Evolutionary conservation across 2,113 vertebrate genomes (phyloP).

Genomic region (Cebidichthys violaceus): DNA sequence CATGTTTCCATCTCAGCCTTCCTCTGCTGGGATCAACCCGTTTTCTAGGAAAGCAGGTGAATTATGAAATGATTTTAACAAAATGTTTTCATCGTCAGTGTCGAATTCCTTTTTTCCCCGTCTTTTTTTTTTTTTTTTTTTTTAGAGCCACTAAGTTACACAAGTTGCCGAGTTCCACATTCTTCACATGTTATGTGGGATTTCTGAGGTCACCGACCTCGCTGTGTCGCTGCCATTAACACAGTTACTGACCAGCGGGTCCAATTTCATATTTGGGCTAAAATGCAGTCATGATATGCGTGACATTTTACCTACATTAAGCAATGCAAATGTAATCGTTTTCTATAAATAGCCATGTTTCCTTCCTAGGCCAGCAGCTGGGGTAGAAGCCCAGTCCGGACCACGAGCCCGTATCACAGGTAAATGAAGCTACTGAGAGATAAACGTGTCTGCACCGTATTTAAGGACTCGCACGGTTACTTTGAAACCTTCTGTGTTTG

Average conservation of each 20-base stretch:
- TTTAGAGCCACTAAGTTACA: neutral
- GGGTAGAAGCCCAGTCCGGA: constrained; percentile 24
- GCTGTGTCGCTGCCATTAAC: neutral
- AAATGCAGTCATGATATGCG: constrained; percentile 12
- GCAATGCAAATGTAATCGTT: neutral
- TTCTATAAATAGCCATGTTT: constrained; percentile 35
- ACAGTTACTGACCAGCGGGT: neutral
- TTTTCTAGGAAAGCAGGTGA: constrained; percentile 81
- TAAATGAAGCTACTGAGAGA: constrained; percentile 18
- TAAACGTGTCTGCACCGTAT: neutral
- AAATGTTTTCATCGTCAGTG: neutral
- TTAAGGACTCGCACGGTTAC: neutral
- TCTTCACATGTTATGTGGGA: neutral
- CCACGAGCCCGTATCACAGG: constrained; percentile 28
- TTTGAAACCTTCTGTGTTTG: constrained; percentile 35
- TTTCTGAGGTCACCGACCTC: neutral
- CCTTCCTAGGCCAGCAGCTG: constrained; percentile 68
- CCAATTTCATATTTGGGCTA: constrained; percentile 24
- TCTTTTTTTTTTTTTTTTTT: neutral
- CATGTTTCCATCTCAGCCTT: constrained; percentile 36
- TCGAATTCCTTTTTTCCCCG: neutral
- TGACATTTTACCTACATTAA: constrained; percentile 18
- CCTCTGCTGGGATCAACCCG: constrained; percentile 60
- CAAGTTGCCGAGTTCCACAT: neutral
- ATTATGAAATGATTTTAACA: rapidly evolving